Evolutionary conservation across 2,888 invertebrate species (phyloP), one percentile per base, ranked within the genome.

Genomic region (Rhamphomyia laevipes): DNA sequence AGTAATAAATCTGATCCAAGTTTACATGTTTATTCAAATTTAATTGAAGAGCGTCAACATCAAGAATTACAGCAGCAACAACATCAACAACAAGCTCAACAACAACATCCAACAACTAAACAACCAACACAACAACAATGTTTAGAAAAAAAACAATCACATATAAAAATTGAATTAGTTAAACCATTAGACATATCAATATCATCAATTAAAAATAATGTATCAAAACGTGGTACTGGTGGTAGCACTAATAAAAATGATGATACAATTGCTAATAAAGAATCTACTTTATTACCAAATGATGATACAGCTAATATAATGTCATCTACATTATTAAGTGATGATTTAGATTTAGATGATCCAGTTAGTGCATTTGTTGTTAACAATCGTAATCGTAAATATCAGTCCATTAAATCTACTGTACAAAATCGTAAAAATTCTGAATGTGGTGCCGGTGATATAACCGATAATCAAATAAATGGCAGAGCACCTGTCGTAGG

Each of bases 281-380:
- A 43, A 46, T 27, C 42, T 9, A 15, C 46, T 48, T 16, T 48
- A 9, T 23, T 51, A 35, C 16, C 48, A 15, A 50, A 45, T 18
- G 45, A 48, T 42, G 49, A 53, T 43, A 50, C 50, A 45, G 50
- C 49, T 11, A 45, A 55, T 15, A 51, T 62, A 15, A 60, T 65
- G 31, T 64, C 69, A 30, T 68, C 70, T n/a, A 64, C 69, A 4
- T 55, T 70, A 51, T 56, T 70, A 42, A 63, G 64, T 49, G 68
- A 70, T 54, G 71, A 71, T 60, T 62, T 71, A 48, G 71, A 71
- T 56, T 59, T 71, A 50, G 71, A 71, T 49, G 71, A 71, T 61
- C 71, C 71, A 30, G 64, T 70, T 41, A 64, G 64, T 49, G 67
- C 69, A 40, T 68, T 68, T 58, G 65, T 64, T 38, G 62, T 61